Evolutionary conservation across 2,113 vertebrate species (phyloP).

Genomic region (Pituophis catenifer): DNA sequence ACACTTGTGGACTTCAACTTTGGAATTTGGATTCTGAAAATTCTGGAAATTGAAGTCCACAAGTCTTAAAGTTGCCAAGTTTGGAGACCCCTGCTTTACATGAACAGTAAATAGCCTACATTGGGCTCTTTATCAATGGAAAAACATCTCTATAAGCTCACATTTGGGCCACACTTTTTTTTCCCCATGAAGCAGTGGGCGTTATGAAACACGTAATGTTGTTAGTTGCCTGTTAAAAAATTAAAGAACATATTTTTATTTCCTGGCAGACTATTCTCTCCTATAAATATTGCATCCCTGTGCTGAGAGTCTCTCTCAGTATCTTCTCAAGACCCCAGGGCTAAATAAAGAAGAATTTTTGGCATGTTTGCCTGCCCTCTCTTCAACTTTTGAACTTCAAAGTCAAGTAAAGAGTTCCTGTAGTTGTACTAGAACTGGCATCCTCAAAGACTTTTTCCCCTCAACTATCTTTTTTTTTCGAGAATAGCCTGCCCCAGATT

Average conservation of each 20-base stretch:
- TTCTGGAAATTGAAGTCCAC: no score
- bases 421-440: not conserved
- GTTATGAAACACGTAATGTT: not conserved
- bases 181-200: not conserved
- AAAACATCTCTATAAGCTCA: not conserved
- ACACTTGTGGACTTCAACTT: no score
- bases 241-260: not conserved
- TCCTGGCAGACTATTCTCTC: not conserved
- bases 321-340: not conserved
- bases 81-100: no score
- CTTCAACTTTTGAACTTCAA: not conserved
- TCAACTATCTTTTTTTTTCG: not conserved
- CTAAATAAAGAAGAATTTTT: not conserved
- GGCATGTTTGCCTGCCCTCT: not conserved
- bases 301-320: not conserved
- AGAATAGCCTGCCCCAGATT: not conserved
- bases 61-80: no score
- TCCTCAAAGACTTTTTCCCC: not conserved
- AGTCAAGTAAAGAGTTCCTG: not conserved
- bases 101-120: not conserved
- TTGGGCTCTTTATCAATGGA: not conserved
- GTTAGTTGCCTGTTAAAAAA: not conserved
- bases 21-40: no score
- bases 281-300: conserved; percentile 10
- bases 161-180: not conserved